Conservation (phyloP, 2,113 vertebrate genomes). For the Sphyrna mokarran region DNA sequence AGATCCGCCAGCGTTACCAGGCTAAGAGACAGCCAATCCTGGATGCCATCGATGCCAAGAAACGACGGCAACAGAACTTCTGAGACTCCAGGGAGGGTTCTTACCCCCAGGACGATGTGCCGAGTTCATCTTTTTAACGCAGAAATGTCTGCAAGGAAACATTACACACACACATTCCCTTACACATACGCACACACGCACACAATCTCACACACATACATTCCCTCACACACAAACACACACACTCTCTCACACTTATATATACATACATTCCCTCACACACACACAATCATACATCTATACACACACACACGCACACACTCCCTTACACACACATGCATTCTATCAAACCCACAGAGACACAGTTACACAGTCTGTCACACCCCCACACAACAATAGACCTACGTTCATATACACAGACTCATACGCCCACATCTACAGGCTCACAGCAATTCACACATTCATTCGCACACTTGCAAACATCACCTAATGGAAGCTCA, state of each 20-base stretch:
- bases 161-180: neutral
- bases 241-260: neutral
- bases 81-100: slow-evolving; percentile 63
- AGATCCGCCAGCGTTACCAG: slow-evolving; percentile 86
- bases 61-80: slow-evolving; percentile 79
- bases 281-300: too few species aligned
- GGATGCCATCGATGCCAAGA: slow-evolving; percentile 88
- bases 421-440: neutral
- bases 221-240: too few species aligned
- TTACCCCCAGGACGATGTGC: slow-evolving; percentile 34
- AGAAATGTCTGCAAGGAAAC: too few species aligned
- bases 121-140: neutral
- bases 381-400: neutral
- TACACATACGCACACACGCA: neutral
- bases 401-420: neutral
- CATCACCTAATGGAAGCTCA: neutral
- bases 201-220: neutral
- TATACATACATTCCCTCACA: neutral
- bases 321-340: too few species aligned
- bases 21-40: slow-evolving; percentile 86
- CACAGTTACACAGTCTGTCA: too few species aligned
- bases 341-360: too few species aligned
- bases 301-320: neutral
- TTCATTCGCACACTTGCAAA: neutral
- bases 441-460: neutral